These are phyloP conservation scores for Palythoa heliodiscus DNA, from an alignment of 92 coral and sea anemone species.

Conservation along the genomic window DNA sequence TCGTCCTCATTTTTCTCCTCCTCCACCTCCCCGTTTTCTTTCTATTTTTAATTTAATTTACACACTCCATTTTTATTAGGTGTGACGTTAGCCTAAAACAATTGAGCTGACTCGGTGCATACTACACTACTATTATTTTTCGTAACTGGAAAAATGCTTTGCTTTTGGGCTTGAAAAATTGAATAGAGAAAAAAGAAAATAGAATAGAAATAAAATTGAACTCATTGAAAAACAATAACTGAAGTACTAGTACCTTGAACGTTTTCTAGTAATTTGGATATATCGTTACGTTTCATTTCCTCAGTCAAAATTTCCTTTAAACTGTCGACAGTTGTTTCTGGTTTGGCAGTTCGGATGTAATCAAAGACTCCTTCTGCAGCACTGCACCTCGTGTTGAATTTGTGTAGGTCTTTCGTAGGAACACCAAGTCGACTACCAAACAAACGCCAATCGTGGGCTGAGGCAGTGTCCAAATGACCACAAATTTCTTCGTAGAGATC, in stretches of 20 bases:
- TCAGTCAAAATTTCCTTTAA: background rate
- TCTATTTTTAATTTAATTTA: no score
- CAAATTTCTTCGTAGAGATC: slow-evolving; percentile 8
- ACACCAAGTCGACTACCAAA: slow-evolving; percentile 14
- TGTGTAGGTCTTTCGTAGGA: background rate
- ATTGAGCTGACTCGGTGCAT: no score
- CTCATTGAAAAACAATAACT: no score
- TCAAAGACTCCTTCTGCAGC: slow-evolving; percentile 11
- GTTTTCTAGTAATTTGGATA: background rate
- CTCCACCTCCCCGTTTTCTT: no score
- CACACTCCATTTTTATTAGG: no score
- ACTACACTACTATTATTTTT: no score
- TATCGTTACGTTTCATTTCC: background rate
- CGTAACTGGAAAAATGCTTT: no score
- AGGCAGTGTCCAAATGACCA: background rate
- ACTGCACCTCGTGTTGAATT: background rate
- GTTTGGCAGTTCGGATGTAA: slow-evolving; percentile 10
- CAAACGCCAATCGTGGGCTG: background rate
- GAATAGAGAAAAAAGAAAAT: no score
- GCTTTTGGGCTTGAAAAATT: no score
- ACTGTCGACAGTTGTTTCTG: slow-evolving; percentile 1
- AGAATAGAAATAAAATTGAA: no score
- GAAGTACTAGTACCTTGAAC: background rate
- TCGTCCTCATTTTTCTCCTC: no score
- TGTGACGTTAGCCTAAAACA: no score